Base-by-base conservation (phyloP, 1,140 invertebrate species). In the Scaptomyza hsui region DNA sequence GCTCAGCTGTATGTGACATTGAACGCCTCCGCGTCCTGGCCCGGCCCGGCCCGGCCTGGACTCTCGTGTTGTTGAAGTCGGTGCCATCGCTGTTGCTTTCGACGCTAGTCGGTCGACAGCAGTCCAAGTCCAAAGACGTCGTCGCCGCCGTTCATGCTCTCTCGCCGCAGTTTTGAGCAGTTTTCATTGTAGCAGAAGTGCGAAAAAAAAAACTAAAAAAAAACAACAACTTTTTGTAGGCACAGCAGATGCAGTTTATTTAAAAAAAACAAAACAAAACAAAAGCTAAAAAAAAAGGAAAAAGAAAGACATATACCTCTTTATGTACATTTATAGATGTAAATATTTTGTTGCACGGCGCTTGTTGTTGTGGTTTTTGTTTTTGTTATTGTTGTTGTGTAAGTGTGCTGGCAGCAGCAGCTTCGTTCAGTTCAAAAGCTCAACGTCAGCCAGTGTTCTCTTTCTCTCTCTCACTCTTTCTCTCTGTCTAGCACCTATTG, bases 121-220 rank as follows among this genome's bases (percentile, higher is more conserved):
- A 78, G 78, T 82, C 69, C 78, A 82, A 82, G 78, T 77, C 74
- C 63, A 71, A 81, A 80, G 78, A 81, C 78, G 78, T 79, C 53
- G 77, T 68, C 70, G 70, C 57, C 65, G 71, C 59, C 42, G 67
- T 5, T 29, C 26, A 52, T 64, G 63, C 45, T 42, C 39, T 24
- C 49, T 29, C 26, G 51, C 16, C 68, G 52, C 61, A 64, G 45
- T 65, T 52, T 42, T 47, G 18, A 37, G 32, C 32, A 55, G 21
- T 42, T n/a, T 13, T 55, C 32, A 41, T 71, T 37, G 44, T 63
- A 64, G 67, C 35, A 24, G 42, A 41, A 29, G 56, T 59, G 57
- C 65, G 59, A 62, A 62, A 21, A 49, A 29, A 49, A 24, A 0
- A 42, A 16, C 24, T 21, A 19, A 13, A 4, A 24, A 13, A 48